Evolutionary conservation across 2,888 invertebrate genomes (phyloP).

Genomic region (Gisinianus flammeolus): DNA sequence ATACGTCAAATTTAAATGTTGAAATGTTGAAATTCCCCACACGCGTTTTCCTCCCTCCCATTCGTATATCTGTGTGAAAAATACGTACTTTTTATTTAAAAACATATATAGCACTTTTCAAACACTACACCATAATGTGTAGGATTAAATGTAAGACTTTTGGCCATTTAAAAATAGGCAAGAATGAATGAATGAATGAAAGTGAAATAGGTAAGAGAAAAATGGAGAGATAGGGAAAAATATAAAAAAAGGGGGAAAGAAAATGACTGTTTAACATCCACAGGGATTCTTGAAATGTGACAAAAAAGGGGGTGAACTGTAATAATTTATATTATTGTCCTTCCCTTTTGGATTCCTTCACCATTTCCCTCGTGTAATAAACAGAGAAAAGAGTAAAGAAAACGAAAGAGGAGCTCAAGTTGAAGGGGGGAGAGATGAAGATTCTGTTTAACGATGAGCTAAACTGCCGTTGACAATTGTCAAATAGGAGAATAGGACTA

Average conservation of each 20-base stretch:
- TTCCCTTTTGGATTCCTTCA: not conserved
- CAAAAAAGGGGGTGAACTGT: not conserved
- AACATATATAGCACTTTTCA: too few species aligned
- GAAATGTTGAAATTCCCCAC: too few species aligned
- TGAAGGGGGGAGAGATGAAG: not conserved
- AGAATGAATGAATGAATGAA: not conserved
- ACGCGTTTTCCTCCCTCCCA: too few species aligned
- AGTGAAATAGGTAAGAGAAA: not conserved
- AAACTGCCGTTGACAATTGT: not conserved
- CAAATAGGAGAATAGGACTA: not conserved
- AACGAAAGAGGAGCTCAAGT: too few species aligned
- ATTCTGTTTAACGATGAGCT: not conserved
- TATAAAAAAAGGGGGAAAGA: not conserved
- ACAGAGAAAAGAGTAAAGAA: too few species aligned
- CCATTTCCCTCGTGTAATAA: not conserved
- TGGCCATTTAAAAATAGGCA: not conserved
- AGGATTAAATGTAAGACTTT: not conserved
- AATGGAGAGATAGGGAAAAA: not conserved
- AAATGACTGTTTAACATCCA: not conserved
- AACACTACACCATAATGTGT: not conserved
- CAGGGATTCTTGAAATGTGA: not conserved
- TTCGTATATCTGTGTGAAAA: too few species aligned
- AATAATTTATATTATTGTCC: slow-evolving; percentile 5
- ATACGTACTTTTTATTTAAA: too few species aligned
- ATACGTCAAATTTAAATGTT: too few species aligned